phyloP scores from a whole-genome alignment of 92 coral and sea anemone species.

The Chrysogorgia sp. region DNA sequence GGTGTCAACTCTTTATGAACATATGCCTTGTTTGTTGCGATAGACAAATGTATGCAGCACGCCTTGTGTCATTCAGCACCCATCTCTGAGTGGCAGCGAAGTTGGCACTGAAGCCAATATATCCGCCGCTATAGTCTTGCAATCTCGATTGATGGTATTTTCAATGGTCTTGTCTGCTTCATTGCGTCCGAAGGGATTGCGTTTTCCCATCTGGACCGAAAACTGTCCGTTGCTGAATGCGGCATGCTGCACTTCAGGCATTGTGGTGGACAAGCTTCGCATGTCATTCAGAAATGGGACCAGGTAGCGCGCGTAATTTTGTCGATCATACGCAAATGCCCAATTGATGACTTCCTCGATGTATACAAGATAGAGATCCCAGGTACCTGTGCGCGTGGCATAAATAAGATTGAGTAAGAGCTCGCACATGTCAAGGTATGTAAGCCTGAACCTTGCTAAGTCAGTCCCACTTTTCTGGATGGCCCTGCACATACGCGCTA shows the following conservation, averaged over 20 bases:
- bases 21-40: conserved; percentile 43
- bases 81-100: conserved; percentile 74
- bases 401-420: conserved; percentile 58
- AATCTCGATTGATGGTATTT: conserved; percentile 65
- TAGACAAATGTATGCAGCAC: conserved; percentile 53
- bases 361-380: conserved; percentile 69
- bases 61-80: conserved; percentile 66
- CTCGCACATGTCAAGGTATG: conserved; percentile 42
- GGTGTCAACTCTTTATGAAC: conserved; percentile 69
- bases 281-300: conserved; percentile 63
- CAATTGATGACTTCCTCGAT: conserved; percentile 68
- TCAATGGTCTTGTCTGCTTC: conserved; percentile 80
- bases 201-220: conserved; percentile 61
- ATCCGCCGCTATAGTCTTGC: conserved; percentile 73
- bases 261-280: conserved; percentile 48
- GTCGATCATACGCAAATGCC: conserved; percentile 75
- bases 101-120: conserved; percentile 65
- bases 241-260: conserved; percentile 56
- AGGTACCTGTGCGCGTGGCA: conserved; percentile 61
- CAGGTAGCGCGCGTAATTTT: conserved; percentile 60
- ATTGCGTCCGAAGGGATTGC: conserved; percentile 68
- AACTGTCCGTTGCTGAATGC: conserved; percentile 56
- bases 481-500: background rate
- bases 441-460: conserved; percentile 31
- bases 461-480: conserved; percentile 19